Evolutionary conservation across 2,797 vertebrate genomes (phyloP).

Genomic region (Melanogrammus aeglefinus): DNA sequence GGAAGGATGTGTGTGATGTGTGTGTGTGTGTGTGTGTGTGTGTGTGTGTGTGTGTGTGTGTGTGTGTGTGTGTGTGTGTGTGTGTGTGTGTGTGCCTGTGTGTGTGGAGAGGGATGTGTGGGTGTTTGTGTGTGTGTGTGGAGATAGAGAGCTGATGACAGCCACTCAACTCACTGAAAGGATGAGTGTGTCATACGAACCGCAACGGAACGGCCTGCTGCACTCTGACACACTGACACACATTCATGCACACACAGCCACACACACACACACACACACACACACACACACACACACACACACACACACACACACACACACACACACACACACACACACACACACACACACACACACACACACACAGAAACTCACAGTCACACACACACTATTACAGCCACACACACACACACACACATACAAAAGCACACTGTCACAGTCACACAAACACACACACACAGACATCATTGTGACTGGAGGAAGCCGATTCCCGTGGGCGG

Average conservation of each 20-base stretch:
- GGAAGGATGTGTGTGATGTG: background rate
- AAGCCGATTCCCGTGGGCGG: background rate
- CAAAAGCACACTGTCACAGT: slow-evolving; percentile 43
- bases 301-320: slow-evolving; percentile 19
- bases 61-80: slow-evolving; percentile 4
- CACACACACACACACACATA: slow-evolving; percentile 39
- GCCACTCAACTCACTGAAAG: slow-evolving; percentile 28
- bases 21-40: slow-evolving; percentile 2
- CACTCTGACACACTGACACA: slow-evolving; percentile 61
- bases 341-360: slow-evolving; percentile 36
- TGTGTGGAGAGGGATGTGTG: background rate
- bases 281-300: slow-evolving; percentile 12
- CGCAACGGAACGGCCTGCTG: slow-evolving; percentile 21
- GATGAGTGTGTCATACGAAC: slow-evolving; percentile 30
- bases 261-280: slow-evolving; percentile 54
- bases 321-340: slow-evolving; percentile 59
- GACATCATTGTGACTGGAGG: slow-evolving; percentile 6
- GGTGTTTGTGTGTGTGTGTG: slow-evolving; percentile 4
- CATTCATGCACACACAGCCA: slow-evolving; percentile 34
- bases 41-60: slow-evolving; percentile 6
- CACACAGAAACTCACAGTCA: slow-evolving; percentile 26
- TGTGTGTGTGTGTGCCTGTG: background rate
- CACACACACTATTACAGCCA: slow-evolving; percentile 56
- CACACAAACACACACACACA: slow-evolving; percentile 8
- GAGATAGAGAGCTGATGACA: slow-evolving; percentile 34